Conservation (phyloP, 2,797 vertebrate species). For the Cossypha caffra region DNA sequence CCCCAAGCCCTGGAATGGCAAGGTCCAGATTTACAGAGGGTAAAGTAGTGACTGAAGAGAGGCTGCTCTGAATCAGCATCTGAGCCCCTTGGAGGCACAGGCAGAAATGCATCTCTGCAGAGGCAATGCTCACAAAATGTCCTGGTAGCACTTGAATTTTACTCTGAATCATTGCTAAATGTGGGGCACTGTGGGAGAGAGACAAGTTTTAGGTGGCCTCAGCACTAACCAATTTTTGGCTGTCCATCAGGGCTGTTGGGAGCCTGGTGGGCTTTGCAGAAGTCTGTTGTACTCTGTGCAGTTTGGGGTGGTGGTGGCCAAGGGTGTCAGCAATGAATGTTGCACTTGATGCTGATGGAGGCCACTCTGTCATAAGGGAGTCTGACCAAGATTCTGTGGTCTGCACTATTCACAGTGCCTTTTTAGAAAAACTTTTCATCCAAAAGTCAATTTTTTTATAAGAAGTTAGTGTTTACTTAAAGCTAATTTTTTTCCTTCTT, state of each 20-base stretch:
- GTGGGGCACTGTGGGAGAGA: background rate
- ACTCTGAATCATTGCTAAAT: background rate
- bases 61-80: background rate
- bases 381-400: background rate
- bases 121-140: accelerated
- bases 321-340: background rate
- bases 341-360: background rate
- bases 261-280: background rate
- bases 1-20: background rate
- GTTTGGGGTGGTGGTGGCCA: accelerated
- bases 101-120: background rate
- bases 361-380: accelerated
- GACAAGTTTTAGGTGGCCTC: background rate
- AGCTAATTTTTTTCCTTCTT: background rate
- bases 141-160: background rate
- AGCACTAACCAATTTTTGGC: background rate
- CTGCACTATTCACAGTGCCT: background rate
- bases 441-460: background rate
- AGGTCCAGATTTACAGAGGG: background rate
- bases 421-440: background rate
- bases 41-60: background rate
- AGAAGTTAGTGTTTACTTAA: background rate
- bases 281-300: accelerated
- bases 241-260: background rate
- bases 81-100: background rate